phyloP scores from a whole-genome alignment of 2,113 vertebrate genomes.

The Poeciliopsis prolifica region DNA sequence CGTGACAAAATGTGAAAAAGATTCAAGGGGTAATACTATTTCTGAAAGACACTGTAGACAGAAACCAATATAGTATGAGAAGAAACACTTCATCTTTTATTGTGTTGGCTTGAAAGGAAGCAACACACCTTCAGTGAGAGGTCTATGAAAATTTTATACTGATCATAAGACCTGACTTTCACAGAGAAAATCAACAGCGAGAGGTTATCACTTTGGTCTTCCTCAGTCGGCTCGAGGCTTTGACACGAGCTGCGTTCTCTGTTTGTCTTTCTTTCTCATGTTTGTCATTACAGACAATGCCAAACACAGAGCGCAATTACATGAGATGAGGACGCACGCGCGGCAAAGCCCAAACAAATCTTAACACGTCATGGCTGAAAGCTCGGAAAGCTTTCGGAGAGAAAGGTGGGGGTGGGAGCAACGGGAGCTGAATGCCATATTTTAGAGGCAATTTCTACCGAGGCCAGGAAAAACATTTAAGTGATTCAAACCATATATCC shows the following conservation, averaged over 20 bases:
- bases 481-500: slow-evolving; percentile 52
- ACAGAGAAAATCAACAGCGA: slow-evolving; percentile 42
- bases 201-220: slow-evolving; percentile 50
- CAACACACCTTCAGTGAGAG: slow-evolving; percentile 34
- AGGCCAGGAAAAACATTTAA: slow-evolving; percentile 58
- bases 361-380: slow-evolving; percentile 8
- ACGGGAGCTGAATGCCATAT: slow-evolving; percentile 34
- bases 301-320: slow-evolving; percentile 38
- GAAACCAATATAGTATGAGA: not conserved
- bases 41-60: not conserved
- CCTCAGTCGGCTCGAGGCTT: slow-evolving; percentile 45
- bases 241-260: slow-evolving; percentile 19
- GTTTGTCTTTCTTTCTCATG: slow-evolving; percentile 13
- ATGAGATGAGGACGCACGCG: slow-evolving; percentile 31
- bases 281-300: slow-evolving; percentile 46
- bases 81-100: not conserved
- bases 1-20: not conserved
- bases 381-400: slow-evolving; percentile 12
- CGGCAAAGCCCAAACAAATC: slow-evolving; percentile 26
- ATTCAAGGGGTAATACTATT: not conserved
- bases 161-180: slow-evolving; percentile 46
- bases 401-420: slow-evolving; percentile 18
- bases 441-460: slow-evolving; percentile 43
- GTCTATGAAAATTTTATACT: slow-evolving; percentile 55
- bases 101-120: slow-evolving; percentile 29